Evolutionary conservation across 2,113 vertebrate species (phyloP), one percentile per base, ranked within the genome.

Genomic region (Micromys minutus): DNA sequence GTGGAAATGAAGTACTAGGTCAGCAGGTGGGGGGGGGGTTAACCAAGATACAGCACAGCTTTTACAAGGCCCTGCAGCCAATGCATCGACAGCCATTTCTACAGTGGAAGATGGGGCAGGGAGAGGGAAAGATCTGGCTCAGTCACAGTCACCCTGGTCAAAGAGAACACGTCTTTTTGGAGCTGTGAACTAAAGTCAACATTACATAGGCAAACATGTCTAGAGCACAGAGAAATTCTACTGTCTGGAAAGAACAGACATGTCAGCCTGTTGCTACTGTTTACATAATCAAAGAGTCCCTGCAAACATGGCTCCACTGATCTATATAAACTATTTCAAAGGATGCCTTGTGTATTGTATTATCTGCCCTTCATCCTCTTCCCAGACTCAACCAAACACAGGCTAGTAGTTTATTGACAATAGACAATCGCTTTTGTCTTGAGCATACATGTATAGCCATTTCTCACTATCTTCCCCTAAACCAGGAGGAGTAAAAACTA

Each of bases 341-440:
- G 3, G 22, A n/a, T 1, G 5, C 36, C 47, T 72, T 1, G 3
- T 4, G 19, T 17, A 59, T 5, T 7, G 17, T 36, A 7, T 2
- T 45, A 39, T 36, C 42, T 19, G 63, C 21, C 69, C 42, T 50
- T 65, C 42, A 12, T 36, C 59, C 34, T 69, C 34, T 69, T 34
- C 31, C 50, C n/a, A 55, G 34, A 22, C 8, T 69, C 63, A 42
- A 72, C 52, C 42, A 52, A n/a, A 24, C 24, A 24, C 21, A 39
- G 34, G 26, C 65, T n/a, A 84, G 42, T 52, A 57, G 75, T 90
- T 76, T 45, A 59, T 29, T 34, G 63, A 87, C 67, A 91, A 86
- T 19, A 85, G 65, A 10, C 57, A 39, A 76, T 10, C 39, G 47
- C 1, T 24, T 29, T 36, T 67, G 34, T 86, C 36, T n/a, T 79